Evolutionary conservation across 2,113 vertebrate genomes (phyloP).

Genomic region (Elephas maximus): DNA sequence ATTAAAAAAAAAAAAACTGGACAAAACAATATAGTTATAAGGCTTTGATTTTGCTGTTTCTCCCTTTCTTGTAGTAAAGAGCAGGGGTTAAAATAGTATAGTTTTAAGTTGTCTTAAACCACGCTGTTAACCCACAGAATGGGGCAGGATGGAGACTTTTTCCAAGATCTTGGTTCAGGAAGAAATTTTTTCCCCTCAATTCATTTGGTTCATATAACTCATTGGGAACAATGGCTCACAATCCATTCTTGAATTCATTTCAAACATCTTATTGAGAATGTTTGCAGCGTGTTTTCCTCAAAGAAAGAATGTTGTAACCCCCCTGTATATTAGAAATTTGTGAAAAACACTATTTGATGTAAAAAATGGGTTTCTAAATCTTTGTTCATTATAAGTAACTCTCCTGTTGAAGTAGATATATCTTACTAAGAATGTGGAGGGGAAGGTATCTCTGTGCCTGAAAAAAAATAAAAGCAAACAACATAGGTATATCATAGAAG

Average conservation of each 20-base stretch:
- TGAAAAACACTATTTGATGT: neutral
- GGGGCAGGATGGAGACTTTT: neutral
- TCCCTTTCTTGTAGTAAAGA: slow-evolving; percentile 55
- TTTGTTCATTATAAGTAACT: slow-evolving; percentile 35
- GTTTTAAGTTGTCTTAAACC: slow-evolving; percentile 34
- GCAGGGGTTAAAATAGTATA: neutral
- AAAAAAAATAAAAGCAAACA: neutral
- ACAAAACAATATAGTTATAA: slow-evolving; percentile 25
- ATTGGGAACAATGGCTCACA: neutral
- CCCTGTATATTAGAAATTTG: slow-evolving; percentile 16
- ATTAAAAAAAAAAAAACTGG: slow-evolving; percentile 33
- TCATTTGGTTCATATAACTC: neutral
- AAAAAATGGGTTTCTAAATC: slow-evolving; percentile 36
- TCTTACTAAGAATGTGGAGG: neutral
- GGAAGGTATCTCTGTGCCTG: neutral
- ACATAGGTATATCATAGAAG: neutral
- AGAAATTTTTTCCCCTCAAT: neutral
- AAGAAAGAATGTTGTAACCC: slow-evolving; percentile 36
- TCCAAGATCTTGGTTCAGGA: neutral
- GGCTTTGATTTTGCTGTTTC: neutral
- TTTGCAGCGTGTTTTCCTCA: slow-evolving; percentile 10
- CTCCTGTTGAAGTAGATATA: neutral
- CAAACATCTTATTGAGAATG: slow-evolving; percentile 27
- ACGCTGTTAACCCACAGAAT: neutral
- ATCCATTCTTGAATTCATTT: slow-evolving; percentile 7